Conservation (phyloP, 2,113 vertebrate genomes). For the Sterrhoptilus dennistouni region DNA sequence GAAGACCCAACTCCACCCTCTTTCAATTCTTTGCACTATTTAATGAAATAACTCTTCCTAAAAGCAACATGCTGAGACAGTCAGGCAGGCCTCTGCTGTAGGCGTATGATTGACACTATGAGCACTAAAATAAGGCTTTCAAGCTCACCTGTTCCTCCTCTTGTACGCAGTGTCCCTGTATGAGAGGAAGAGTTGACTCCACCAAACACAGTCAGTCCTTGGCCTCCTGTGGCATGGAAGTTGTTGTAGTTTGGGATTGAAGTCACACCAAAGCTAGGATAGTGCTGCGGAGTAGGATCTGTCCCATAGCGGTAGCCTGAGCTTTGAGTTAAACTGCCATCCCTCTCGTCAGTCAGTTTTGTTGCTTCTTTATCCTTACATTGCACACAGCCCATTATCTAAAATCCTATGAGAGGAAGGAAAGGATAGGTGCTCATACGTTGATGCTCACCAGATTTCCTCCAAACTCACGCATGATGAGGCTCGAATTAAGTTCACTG, state of each 20-base stretch:
- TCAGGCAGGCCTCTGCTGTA: background rate
- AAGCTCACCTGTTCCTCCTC: constrained; percentile 88
- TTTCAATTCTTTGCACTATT: background rate
- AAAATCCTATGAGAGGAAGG: constrained; percentile 77
- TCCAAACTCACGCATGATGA: background rate
- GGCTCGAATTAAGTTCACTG: background rate
- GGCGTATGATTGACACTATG: accelerated
- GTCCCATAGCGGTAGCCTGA: constrained; percentile 91
- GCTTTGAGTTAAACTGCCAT: constrained; percentile 88
- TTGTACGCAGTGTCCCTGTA: constrained; percentile 88
- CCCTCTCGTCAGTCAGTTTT: constrained; percentile 91
- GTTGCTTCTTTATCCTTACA: constrained; percentile 99
- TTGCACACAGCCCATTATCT: constrained; percentile 99
- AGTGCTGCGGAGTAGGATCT: constrained; percentile 90
- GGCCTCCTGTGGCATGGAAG: constrained; percentile 85
- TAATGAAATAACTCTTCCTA: background rate
- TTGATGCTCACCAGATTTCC: background rate
- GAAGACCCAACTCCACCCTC: background rate
- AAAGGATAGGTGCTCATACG: background rate
- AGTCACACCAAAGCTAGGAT: constrained; percentile 88
- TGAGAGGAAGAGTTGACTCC: constrained; percentile 90
- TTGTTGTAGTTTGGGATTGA: constrained; percentile 97
- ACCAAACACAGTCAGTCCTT: constrained; percentile 90
- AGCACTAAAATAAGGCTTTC: background rate
- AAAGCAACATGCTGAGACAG: background rate